A percentile compares a stretch with the other conserved stretches of the same genome.
phyloP scores from a whole-genome alignment of 2,113 vertebrate genomes.

The Sceloporus tristichus region DNA sequence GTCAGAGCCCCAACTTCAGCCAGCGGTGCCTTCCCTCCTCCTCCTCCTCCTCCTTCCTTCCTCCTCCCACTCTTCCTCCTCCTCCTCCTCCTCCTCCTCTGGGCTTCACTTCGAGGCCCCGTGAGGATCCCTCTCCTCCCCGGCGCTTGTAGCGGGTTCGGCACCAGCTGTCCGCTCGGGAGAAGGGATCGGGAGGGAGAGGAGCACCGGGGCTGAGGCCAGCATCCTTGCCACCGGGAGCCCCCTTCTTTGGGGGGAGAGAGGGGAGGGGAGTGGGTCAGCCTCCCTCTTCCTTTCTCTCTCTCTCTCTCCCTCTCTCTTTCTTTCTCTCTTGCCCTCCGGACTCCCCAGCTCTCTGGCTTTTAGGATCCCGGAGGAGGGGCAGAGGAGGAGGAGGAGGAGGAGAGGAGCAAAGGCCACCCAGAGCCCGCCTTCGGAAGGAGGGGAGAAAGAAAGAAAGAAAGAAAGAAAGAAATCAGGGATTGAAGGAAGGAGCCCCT shows the following conservation, averaged over 20 bases:
- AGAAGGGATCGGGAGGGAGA: conserved; percentile 33
- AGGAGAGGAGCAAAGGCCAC: conserved; percentile 12
- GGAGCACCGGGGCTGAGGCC: background rate
- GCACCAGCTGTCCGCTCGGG: conserved; percentile 34
- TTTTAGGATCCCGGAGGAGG: conserved; percentile 11
- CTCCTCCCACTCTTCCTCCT: background rate
- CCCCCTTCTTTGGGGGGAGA: background rate
- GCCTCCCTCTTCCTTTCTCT: conserved; percentile 7
- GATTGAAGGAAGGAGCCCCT: background rate
- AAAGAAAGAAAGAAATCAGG: background rate
- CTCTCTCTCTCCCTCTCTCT: background rate
- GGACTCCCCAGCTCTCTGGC: background rate
- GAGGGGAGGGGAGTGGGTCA: conserved; percentile 37
- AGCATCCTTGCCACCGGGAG: no score
- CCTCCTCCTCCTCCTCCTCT: background rate
- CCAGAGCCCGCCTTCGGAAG: conserved; percentile 29
- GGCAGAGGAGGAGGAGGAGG: background rate
- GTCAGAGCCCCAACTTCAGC: background rate
- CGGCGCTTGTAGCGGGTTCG: conserved; percentile 21
- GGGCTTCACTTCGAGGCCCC: background rate
- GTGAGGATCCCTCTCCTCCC: conserved; percentile 15
- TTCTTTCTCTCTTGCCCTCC: background rate
- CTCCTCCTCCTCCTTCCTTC: conserved; percentile 34
- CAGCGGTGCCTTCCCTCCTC: conserved; percentile 8
- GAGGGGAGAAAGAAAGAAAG: background rate